Evolutionary conservation across 2,113 vertebrate species (phyloP), one percentile per base, ranked within the genome.

Genomic region (Tetraodon nigroviridis): DNA sequence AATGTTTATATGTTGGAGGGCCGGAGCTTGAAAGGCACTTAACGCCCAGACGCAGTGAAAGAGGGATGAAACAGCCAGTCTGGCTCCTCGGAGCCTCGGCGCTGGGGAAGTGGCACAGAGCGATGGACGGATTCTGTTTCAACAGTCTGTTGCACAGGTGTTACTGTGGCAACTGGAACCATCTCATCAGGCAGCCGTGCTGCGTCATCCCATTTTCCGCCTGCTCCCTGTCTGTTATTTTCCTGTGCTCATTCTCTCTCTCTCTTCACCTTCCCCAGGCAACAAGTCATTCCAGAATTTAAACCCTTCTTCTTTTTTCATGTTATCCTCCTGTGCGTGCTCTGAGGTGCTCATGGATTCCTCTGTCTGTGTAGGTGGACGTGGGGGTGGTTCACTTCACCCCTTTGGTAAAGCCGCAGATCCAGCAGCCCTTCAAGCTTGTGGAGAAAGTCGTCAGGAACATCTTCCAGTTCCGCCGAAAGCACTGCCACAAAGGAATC

Each of bases 301-400:
- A 10, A 11, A 2, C 4, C 32, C 32, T 37, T 10, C 32, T 12
- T 27, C 24, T 24, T 3, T 27, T 27, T 27, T 27, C 24, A 2
- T 24, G 5, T 24, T 24, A 12, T 46, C 71, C 7, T 24, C 42
- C 47, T 54, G 1, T 1, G 18, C 71, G 22, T 64, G 48, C 65
- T 17, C 69, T 37, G 3, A 37, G 32, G 18, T 51, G 49, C 13
- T 10, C 24, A 21, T 51, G 49, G 13, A 0, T 67, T 22, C 58
- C 37, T 73, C 46, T 73, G 49, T 68, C 46, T 75, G 7, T 68
- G 3, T 50, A 98, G 96, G 94, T 99, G 83, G 95, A 98, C 2
- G 95, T 98, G 50, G 93, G 92, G 14, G 92, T 99, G 57, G 93
- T 98, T 18, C 93, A 88, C 84, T 94, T 99, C 84, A 94, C 90